Percentiles rank a stretch among this genome's conserved stretches.
Evolutionary conservation across 2,113 vertebrate genomes (phyloP).

Genomic region (Leptobrachium leishanense): DNA sequence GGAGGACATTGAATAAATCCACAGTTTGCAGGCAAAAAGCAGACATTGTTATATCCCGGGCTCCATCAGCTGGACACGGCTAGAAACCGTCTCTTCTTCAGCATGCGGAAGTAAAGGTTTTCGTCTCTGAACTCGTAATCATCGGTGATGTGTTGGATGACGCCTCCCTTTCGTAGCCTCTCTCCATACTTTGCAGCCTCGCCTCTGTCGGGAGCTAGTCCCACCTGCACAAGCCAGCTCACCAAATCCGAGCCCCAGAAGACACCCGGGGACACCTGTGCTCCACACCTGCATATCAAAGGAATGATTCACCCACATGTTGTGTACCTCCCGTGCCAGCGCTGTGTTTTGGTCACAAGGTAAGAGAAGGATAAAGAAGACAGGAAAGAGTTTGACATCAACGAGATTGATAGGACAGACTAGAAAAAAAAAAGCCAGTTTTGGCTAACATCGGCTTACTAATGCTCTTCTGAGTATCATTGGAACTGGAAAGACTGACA

Average conservation of each 20-base stretch:
- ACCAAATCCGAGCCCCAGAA: constrained; percentile 93
- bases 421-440: no score
- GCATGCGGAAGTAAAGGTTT: constrained; percentile 79
- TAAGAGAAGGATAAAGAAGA: constrained; percentile 60
- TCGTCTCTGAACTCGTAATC: constrained; percentile 83
- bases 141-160: constrained; percentile 82
- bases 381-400: constrained; percentile 65
- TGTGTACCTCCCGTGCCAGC: constrained; percentile 80
- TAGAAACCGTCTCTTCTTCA: constrained; percentile 55
- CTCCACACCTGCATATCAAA: constrained; percentile 82
- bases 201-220: constrained; percentile 81
- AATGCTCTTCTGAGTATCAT: no score
- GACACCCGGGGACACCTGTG: constrained; percentile 71
- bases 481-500: no score
- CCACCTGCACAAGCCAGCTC: constrained; percentile 88
- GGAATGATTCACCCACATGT: constrained; percentile 75
- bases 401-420: constrained; percentile 52
- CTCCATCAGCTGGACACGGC: constrained; percentile 46
- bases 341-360: constrained; percentile 69
- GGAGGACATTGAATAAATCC: background rate
- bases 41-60: background rate
- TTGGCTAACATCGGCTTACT: no score
- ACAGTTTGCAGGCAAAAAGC: background rate
- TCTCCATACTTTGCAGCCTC: constrained; percentile 85
- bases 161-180: constrained; percentile 79